Evolutionary conservation across 1,140 invertebrate genomes (phyloP).

Genomic region (Drosophila suzukii): DNA sequence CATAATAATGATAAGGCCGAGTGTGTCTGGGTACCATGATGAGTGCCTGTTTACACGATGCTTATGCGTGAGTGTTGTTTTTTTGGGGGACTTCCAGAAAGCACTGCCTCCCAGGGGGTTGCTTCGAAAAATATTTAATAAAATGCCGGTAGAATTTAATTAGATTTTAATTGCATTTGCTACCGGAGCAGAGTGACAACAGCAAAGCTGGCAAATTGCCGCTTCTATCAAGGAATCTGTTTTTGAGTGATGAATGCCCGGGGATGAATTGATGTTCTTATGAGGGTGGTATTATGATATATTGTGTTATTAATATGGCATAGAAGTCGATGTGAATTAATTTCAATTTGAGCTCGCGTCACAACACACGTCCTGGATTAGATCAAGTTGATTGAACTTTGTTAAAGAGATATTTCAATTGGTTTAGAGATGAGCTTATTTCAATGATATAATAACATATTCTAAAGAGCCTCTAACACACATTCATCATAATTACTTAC

Average conservation of each 20-base stretch:
- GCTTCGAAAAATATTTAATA: conserved; percentile 62
- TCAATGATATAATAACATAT: not conserved
- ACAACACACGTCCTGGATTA: conserved; percentile 7
- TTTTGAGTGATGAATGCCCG: conserved; percentile 39
- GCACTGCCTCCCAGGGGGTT: conserved; percentile 7
- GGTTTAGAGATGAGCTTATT: not conserved
- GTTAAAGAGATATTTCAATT: not conserved
- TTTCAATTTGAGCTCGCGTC: conserved; percentile 16
- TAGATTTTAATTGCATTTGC: conserved; percentile 80
- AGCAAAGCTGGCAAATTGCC: conserved; percentile 8
- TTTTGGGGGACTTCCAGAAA: not conserved
- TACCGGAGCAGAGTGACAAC: conserved; percentile 40
- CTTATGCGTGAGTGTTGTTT: conserved; percentile 47
- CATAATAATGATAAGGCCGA: conserved; percentile 61
- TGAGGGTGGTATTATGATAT: conserved; percentile 45
- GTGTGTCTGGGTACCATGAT: conserved; percentile 60
- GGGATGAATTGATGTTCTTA: conserved; percentile 15
- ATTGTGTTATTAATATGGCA: conserved; percentile 40
- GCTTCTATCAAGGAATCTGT: conserved; percentile 40
- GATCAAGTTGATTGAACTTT: not conserved
- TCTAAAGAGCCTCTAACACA: not conserved
- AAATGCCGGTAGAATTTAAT: conserved; percentile 80
- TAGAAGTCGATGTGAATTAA: conserved; percentile 23
- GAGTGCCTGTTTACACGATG: conserved; percentile 79
- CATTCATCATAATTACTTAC: conserved; percentile 22